These are phyloP conservation scores for Luehdorfia chinensis DNA, from an alignment of 1,140 invertebrate genomes.

Conservation along the genomic window DNA sequence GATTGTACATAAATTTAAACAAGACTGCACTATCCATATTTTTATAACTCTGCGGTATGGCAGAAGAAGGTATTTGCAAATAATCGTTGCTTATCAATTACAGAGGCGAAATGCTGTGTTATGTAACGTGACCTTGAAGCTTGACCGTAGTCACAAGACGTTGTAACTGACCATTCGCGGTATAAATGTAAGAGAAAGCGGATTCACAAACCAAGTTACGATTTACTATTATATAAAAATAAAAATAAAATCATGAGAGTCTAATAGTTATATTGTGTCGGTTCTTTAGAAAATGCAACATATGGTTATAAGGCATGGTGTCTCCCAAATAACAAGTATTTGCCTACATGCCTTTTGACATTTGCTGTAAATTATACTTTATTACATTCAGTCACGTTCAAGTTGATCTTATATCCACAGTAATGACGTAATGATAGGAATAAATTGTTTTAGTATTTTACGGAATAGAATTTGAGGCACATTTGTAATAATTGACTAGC, in stretches of 20 bases:
- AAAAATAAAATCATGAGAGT: too few relatives aligned
- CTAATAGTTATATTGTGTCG: too few relatives aligned
- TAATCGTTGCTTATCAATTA: constrained; percentile 49
- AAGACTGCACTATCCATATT: too few relatives aligned
- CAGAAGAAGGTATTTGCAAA: constrained; percentile 34
- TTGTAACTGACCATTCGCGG: constrained; percentile 44
- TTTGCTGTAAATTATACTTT: constrained; percentile 17
- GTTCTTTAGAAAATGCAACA: too few relatives aligned
- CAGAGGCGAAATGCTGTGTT: constrained; percentile 52
- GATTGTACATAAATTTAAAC: too few relatives aligned
- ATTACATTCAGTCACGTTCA: too few relatives aligned
- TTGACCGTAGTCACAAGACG: constrained; percentile 71
- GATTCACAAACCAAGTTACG: constrained; percentile 5
- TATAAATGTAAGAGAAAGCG: constrained; percentile 35
- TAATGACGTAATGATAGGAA: constrained; percentile 10
- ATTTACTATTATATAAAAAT: too few relatives aligned
- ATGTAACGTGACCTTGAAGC: constrained; percentile 70
- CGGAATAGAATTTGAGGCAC: not conserved
- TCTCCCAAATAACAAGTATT: too few relatives aligned
- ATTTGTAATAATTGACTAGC: not conserved
- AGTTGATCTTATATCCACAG: too few relatives aligned
- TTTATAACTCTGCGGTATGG: too few relatives aligned
- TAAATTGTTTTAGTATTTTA: constrained; percentile 15
- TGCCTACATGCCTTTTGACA: constrained; percentile 1
- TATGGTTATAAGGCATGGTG: too few relatives aligned